Conservation (phyloP, 2,888 invertebrate species). For the Corythucha ciliata region DNA sequence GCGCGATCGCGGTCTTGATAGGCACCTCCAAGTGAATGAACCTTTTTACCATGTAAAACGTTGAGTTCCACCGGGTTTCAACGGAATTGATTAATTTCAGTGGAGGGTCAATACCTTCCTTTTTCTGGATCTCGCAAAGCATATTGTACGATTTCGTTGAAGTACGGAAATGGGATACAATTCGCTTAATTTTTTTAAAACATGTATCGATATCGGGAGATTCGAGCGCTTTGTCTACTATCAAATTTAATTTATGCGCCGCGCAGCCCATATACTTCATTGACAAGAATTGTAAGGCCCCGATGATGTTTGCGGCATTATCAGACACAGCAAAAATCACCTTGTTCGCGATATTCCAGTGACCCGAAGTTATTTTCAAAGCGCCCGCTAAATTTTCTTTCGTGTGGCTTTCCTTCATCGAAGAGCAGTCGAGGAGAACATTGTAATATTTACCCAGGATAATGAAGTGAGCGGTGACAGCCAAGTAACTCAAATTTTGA, state of each 20-base stretch:
- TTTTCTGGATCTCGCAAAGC: conserved; percentile 1
- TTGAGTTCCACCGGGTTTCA: conserved; percentile 16
- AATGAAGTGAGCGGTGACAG: conserved; percentile 9
- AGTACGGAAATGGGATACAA: neutral
- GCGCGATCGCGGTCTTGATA: conserved; percentile 9
- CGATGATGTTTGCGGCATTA: neutral
- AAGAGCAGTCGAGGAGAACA: neutral
- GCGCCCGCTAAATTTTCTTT: neutral
- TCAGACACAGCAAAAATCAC: conserved; percentile 7
- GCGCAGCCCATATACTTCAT: conserved; percentile 19
- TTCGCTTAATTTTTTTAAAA: neutral
- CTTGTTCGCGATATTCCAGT: neutral
- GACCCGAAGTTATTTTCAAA: neutral
- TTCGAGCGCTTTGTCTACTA: conserved; percentile 12
- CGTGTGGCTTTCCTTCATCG: conserved; percentile 4
- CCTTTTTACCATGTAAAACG: conserved; percentile 2
- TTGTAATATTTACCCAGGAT: neutral
- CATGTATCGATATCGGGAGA: neutral
- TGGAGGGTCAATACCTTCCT: neutral
- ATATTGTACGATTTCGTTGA: conserved; percentile 4
- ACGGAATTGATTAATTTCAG: conserved; percentile 12
- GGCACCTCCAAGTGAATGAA: conserved; percentile 5
- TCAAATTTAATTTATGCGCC: conserved; percentile 19
- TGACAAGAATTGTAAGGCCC: conserved; percentile 14
- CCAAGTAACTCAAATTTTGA: conserved; percentile 1